Evolutionary conservation across 2,888 invertebrate genomes (phyloP).

Genomic region (Heliconius ethilla): DNA sequence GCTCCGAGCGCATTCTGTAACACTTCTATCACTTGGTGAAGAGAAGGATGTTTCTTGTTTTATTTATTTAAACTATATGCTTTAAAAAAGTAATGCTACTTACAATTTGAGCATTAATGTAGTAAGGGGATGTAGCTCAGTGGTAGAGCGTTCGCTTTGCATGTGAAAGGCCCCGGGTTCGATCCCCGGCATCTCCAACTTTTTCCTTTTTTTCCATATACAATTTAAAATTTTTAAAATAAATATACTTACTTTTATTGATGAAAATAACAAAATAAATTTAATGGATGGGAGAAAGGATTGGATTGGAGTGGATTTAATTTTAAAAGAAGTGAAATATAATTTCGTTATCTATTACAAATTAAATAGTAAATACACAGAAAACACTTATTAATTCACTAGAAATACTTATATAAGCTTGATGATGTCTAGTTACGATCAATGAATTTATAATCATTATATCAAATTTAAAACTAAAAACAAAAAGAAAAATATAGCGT

Average conservation of each 20-base stretch:
- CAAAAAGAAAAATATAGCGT: not conserved
- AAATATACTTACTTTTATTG: not conserved
- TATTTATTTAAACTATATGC: no score
- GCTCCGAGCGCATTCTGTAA: no score
- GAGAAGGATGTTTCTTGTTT: no score
- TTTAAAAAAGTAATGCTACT: not conserved
- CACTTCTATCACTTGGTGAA: no score
- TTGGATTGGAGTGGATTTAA: not conserved
- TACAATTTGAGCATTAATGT: fast-evolving
- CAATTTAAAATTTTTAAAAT: not conserved
- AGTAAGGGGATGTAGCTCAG: constrained; percentile 93
- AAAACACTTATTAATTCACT: not conserved
- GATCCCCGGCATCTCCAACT: constrained; percentile 95
- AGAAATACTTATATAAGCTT: not conserved
- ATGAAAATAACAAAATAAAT: not conserved
- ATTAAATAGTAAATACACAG: not conserved
- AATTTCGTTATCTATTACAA: not conserved
- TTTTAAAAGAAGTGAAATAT: not conserved
- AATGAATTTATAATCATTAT: no score
- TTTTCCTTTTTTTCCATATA: constrained; percentile 41
- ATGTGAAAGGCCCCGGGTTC: constrained; percentile 99
- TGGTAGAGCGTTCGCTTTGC: constrained; percentile 99
- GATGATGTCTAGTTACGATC: no score
- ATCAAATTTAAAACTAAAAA: not conserved
- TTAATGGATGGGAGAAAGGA: not conserved